These are phyloP conservation scores for Pyralis farinalis DNA, from an alignment of 2,888 invertebrate species.

Conservation along the genomic window DNA sequence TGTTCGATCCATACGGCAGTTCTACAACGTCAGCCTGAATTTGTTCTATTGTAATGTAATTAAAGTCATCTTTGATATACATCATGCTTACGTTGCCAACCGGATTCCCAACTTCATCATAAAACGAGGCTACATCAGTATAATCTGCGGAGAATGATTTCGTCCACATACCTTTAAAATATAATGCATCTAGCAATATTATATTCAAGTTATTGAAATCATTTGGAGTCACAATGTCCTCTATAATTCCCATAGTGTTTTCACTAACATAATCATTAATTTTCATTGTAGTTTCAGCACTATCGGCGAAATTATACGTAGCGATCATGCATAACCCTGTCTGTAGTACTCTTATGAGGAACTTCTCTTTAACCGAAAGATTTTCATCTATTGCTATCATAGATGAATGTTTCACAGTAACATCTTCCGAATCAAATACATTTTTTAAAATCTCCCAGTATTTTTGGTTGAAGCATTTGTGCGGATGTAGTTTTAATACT, in stretches of 20 bases:
- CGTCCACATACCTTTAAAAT: slow-evolving; percentile 61
- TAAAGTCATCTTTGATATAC: slow-evolving; percentile 36
- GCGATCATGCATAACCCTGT: slow-evolving; percentile 39
- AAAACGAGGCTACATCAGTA: slow-evolving; percentile 49
- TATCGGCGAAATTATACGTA: slow-evolving; percentile 37
- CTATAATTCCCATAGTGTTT: slow-evolving; percentile 50
- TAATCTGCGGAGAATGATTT: slow-evolving; percentile 38
- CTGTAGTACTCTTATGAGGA: slow-evolving; percentile 27
- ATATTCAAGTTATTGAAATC: slow-evolving; percentile 43
- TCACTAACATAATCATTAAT: slow-evolving; percentile 52
- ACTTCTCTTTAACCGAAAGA: slow-evolving; percentile 33
- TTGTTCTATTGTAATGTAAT: slow-evolving; percentile 26
- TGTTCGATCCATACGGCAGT: slow-evolving; percentile 50
- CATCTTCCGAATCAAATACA: slow-evolving; percentile 26
- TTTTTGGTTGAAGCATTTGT: slow-evolving; percentile 53
- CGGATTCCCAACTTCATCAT: slow-evolving; percentile 37
- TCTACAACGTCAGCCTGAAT: slow-evolving; percentile 51
- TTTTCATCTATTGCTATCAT: slow-evolving; percentile 44
- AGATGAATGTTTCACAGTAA: slow-evolving; percentile 45
- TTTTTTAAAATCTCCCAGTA: slow-evolving; percentile 43
- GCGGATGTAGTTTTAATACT: slow-evolving; percentile 41
- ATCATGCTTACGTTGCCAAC: slow-evolving; percentile 58
- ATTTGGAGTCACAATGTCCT: slow-evolving; percentile 45
- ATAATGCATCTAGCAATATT: slow-evolving; percentile 55
- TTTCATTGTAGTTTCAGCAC: slow-evolving; percentile 29